Evolutionary conservation across 2,797 vertebrate genomes (phyloP).

Genomic region (Tokudaia tokunoshimensis): DNA sequence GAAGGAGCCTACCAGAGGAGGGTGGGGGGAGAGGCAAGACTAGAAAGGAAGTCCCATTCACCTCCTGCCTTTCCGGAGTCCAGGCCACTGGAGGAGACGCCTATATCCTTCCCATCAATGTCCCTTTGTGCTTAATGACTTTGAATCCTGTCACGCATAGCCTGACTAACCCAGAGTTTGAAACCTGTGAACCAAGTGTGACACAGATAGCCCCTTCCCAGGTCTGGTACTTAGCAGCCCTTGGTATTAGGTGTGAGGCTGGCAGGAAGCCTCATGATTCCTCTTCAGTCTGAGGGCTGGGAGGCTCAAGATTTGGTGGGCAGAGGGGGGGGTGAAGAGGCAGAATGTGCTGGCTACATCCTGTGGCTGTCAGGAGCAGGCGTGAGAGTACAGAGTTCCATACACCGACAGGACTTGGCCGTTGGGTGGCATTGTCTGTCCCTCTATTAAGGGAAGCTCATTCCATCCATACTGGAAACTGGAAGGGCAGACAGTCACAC

Average conservation of each 20-base stretch:
- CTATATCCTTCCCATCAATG: constrained; percentile 23
- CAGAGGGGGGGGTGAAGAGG: accelerated
- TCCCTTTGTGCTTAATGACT: background rate
- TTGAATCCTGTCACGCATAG: background rate
- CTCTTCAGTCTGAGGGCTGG: background rate
- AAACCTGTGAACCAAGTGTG: background rate
- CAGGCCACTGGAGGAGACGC: background rate
- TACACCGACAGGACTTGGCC: background rate
- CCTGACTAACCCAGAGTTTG: background rate
- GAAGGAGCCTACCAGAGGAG: background rate
- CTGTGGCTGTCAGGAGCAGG: background rate
- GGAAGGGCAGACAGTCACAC: background rate
- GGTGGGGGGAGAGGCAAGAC: background rate
- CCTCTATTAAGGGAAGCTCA: background rate
- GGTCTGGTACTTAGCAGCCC: background rate
- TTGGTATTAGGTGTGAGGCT: background rate
- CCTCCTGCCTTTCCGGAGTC: background rate
- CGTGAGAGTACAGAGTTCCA: too few species aligned
- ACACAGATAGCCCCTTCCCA: background rate
- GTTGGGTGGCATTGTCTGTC: background rate
- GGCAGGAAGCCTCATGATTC: background rate
- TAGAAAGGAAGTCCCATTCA: background rate
- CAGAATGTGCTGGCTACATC: background rate
- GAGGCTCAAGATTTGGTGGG: background rate
- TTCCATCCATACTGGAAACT: background rate